Evolutionary conservation across 2,888 invertebrate species (phyloP), one percentile per base, ranked within the genome.

Genomic region (Dynastes maya): DNA sequence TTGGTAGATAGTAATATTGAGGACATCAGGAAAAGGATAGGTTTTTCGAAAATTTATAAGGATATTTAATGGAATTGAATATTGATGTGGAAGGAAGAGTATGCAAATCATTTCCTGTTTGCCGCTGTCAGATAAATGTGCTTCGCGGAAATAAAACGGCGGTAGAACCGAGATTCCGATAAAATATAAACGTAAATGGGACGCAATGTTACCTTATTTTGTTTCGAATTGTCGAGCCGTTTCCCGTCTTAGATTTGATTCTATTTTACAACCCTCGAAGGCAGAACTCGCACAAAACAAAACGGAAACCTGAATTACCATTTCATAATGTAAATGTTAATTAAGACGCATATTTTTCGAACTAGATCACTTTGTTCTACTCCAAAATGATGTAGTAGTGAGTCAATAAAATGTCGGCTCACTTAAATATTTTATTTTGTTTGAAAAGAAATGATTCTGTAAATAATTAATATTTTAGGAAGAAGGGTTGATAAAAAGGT

Each of bases 181-280:
- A 80, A 80, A 78, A 78, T 80, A 80, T 78, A 80, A 80, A 75
- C 64, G 40, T 53, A 70, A 79, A 74, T 70, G 78, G 77, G 67
- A 80, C 78, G 68, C 29, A 51, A 68, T 51, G 51, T 29, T 51
- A n/a, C 32, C 22, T 51, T 68, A 51, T 49, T 68, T 68, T 51
- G 40, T 68, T 13, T 27, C 13, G 51, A 49, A 68, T 9, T 61
- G 29, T 61, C 29, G 61, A 61, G 29, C 22, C 1, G 27, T 29
- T 63, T 63, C 29, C 32, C 27, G 11, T 29, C 63, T 63, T 63
- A 63, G 55, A 63, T 63, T 63, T 63, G 29, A 63, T 63, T 63
- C 32, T 32, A 32, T 63, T 63, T 29, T 29, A 63, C 63, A 45
- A 45, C 45, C 45, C 5, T 45, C 45, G 45, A 45, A 11, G 11